Evolutionary conservation across 2,113 vertebrate genomes (phyloP), one percentile per base, ranked within the genome.

Genomic region (Toxotes jaculatrix): DNA sequence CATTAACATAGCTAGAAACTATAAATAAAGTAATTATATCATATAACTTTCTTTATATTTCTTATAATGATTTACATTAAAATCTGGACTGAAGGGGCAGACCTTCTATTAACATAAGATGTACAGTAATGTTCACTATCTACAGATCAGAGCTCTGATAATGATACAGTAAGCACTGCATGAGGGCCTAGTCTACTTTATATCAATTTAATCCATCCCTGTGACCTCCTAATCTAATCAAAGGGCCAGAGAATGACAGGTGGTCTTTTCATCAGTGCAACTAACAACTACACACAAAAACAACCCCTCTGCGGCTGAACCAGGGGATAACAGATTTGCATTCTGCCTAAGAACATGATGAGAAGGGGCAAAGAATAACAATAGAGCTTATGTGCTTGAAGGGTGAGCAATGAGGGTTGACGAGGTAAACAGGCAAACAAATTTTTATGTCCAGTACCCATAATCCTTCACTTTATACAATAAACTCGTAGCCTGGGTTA

Each of bases 181-280:
- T 70, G 79, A 47, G 45, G 62, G 57, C 45, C 21, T 65, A 27
- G 59, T 83, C 64, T 51, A 80, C 79, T 85, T 89, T 75, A 85
- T 87, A 89, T 85, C 86, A 91, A 83, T 90, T 84, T 81, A 88
- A 87, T 86, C 75, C 82, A 70, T 74, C 60, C 64, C 57, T 87
- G 83, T 86, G 85, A 91, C 86, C 86, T 71, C 74, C 53, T 90
- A 85, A 93, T 94, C 85, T 90, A 91, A 91, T 94, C 90, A 91
- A 90, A 91, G 85, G 80, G 61, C 71, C 80, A 73, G 76, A 65
- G 80, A 51, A 90, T 86, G 92, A 88, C 93, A 93, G 92, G 93
- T 93, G 90, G 91, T 91, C 88, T 93, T 91, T 91, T 92, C 92
- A 93, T 94, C 83, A 88, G 61, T 27, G 61, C 79, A 77, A 70